Evolutionary conservation across 2,888 invertebrate species (phyloP), one percentile per base, ranked within the genome.

Genomic region (Tromatobia lineatoria): DNA sequence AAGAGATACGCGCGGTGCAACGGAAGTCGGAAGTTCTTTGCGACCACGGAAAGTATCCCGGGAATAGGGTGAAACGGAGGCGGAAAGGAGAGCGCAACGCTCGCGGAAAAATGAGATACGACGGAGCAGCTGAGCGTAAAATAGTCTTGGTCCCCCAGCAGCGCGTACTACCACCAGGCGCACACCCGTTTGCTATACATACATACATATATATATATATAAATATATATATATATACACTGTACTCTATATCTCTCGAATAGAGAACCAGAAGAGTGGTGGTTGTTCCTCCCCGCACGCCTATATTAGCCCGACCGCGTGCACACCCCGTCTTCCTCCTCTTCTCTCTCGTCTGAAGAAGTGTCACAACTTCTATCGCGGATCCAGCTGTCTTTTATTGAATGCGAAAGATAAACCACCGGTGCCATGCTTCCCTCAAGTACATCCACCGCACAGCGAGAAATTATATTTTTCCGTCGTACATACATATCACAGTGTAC

Each of bases 71-170:
- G 74, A 64, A 70, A 66, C 70, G 82, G 59, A 82, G 78, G 81
- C 81, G 81, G 81, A 73, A 86, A 81, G 67, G 87, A 84, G 84
- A 87, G 87, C 81, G 87, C 85, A 84, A 87, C 88, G 88, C 87
- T 86, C 89, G 83, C 87, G 88, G 90, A 91, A 91, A 91, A 92
- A 93, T 91, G 91, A 92, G 90, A 92, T 91, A 91, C 90, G 92
- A 91, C 89, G 90, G 88, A 88, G 92, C 91, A 92, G 90, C 91
- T 91, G 90, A 92, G 93, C 91, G 91, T 92, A 91, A 93, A 93
- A 92, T 93, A 92, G 91, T 91, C 89, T 90, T 87, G 87, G 87
- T 71, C 83, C 76, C 87, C 74, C 70, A 76, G 83, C 38, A 82
- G 69, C 74, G 80, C 83, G 82, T 80, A 80, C 83, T 83, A 82